phyloP scores from a whole-genome alignment of 2,888 invertebrate species.

The Clivina fossor region DNA sequence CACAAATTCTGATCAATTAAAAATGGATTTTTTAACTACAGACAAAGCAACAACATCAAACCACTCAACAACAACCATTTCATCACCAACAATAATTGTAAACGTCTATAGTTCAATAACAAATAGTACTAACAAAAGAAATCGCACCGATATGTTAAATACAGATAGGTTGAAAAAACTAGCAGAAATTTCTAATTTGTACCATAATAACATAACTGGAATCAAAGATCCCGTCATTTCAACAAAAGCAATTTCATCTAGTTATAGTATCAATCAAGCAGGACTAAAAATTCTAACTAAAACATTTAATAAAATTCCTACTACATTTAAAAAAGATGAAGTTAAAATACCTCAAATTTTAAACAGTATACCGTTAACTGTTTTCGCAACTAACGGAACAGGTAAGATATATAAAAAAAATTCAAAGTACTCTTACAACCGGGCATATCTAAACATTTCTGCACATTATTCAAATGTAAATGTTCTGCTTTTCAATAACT shows the following conservation, averaged over 20 bases:
- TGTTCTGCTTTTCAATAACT: too few species aligned
- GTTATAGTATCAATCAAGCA: slow-evolving; percentile 63
- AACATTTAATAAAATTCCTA: slow-evolving; percentile 61
- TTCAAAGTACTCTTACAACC: too few species aligned
- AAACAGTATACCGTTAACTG: slow-evolving; percentile 49
- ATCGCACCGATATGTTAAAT: slow-evolving; percentile 46
- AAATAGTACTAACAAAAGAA: slow-evolving; percentile 9
- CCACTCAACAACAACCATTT: slow-evolving; percentile 20
- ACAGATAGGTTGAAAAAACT: slow-evolving; percentile 58
- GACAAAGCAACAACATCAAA: slow-evolving; percentile 6
- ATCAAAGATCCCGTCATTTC: slow-evolving; percentile 59
- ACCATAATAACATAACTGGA: slow-evolving; percentile 57
- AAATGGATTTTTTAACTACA: not conserved
- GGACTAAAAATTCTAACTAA: slow-evolving; percentile 69
- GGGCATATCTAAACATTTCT: too few species aligned
- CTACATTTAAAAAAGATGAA: slow-evolving; percentile 54
- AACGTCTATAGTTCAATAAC: slow-evolving; percentile 3
- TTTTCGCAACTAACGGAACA: slow-evolving; percentile 33
- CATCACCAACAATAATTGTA: slow-evolving; percentile 4
- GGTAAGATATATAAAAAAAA: too few species aligned
- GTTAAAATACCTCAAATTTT: slow-evolving; percentile 55
- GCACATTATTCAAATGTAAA: too few species aligned
- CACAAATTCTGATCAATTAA: not conserved
- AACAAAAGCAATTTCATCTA: slow-evolving; percentile 63
- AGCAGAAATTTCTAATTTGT: slow-evolving; percentile 60